Base-by-base conservation (phyloP, 2,888 invertebrate species). In the Geophilus truncorum region DNA sequence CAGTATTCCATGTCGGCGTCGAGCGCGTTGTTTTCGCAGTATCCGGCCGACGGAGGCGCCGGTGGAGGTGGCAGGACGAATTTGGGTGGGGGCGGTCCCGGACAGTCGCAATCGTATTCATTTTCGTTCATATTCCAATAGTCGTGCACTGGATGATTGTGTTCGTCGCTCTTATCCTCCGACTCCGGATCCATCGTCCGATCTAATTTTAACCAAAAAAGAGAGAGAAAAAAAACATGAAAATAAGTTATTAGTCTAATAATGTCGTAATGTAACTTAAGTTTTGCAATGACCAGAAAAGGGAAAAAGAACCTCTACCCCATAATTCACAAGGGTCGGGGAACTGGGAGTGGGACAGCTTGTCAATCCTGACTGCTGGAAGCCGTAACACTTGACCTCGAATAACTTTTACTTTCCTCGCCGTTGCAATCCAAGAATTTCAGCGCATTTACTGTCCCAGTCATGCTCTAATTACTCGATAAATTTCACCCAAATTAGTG, bases 11-110 rank as follows among this genome's bases (percentile, higher is more conserved):
- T 40, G 84, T 79, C 84, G 84, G 83, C 84, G 83, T 80, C 18
- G 79, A 75, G 23, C 75, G 76, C 77, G 28, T 79, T 57, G 32
- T 79, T 79, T 79, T 78, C 77, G 77, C 82, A 77, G 32, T 79
- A 51, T 70, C 82, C 77, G 57, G 83, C 82, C 70, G 83, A 84
- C 10, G 83, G 84, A 45, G 84, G 83, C 51, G 84, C 83, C 80
- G 88, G 87, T 34, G 85, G 86, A 70, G 87, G 87, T 83, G 85
- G 83, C 83, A 81, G 77, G 76, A 81, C 78, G 76, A 81, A 81
- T 25, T 79, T 34, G 28, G 82, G 82, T 40, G 82, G 82, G 34
- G 82, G 81, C 36, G 79, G 80, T 25, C 81, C 81, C 0, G 81
- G 81, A 45, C 81, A 81, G 77, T 81, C 81, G 78, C 81, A 81